Conservation (phyloP, 37 sponge, comb jelly and placozoan genomes). For the Petrosia ficiformis region DNA sequence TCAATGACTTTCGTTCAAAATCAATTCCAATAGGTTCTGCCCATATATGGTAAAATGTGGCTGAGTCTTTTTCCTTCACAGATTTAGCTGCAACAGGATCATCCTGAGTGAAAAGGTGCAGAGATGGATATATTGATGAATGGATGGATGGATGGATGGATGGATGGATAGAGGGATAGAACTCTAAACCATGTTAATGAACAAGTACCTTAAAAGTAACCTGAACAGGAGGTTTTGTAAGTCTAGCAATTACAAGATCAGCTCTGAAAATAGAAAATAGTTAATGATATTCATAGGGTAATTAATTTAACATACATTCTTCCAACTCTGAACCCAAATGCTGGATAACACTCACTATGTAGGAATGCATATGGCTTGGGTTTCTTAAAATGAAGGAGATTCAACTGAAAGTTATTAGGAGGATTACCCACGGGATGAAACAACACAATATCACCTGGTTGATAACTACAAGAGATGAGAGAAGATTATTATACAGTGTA, state of each 20-base stretch:
- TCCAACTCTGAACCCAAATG: not conserved
- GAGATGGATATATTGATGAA: not conserved
- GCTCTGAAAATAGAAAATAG: not conserved
- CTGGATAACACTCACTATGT: slow-evolving; percentile 12
- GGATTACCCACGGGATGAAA: slow-evolving; percentile 12
- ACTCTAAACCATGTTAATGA: too few relatives aligned
- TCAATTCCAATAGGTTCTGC: not conserved
- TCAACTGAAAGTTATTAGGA: not conserved
- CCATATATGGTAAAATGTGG: not conserved
- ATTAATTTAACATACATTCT: not conserved
- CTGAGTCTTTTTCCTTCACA: not conserved
- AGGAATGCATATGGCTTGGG: slow-evolving; percentile 43
- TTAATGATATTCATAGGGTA: not conserved
- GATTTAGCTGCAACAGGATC: not conserved
- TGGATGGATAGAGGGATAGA: too few relatives aligned
- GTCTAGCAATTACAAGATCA: not conserved
- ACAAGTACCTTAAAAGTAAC: not conserved
- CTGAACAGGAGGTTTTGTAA: not conserved
- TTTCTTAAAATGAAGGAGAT: slow-evolving; percentile 33
- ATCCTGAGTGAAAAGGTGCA: not conserved
- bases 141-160: too few relatives aligned
- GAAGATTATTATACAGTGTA: not conserved
- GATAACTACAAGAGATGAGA: slow-evolving; percentile 22
- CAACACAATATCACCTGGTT: slow-evolving; percentile 28
- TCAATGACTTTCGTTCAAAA: not conserved